Evolutionary conservation across 2,797 vertebrate species (phyloP).

Genomic region (Oreonectes daqikongensis): DNA sequence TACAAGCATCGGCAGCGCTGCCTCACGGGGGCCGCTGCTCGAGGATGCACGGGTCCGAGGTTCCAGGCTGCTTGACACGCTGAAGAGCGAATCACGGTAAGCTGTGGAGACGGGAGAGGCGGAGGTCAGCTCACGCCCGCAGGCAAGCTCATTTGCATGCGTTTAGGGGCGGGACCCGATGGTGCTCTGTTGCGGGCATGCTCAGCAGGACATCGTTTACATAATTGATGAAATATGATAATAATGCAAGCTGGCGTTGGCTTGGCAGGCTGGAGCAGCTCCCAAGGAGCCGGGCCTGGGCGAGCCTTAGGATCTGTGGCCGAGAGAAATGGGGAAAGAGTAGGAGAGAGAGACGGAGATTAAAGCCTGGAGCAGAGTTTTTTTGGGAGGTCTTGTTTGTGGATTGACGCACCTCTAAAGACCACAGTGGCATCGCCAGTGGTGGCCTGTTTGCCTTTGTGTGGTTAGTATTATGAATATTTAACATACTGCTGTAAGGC

Average conservation of each 20-base stretch:
- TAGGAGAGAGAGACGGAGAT: slow-evolving; percentile 15
- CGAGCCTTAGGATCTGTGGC: slow-evolving; percentile 48
- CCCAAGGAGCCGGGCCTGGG: slow-evolving; percentile 53
- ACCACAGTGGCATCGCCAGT: slow-evolving; percentile 46
- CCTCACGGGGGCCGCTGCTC: slow-evolving; percentile 54
- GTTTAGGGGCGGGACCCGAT: slow-evolving; percentile 68
- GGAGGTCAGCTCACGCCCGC: slow-evolving; percentile 73
- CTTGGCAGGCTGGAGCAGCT: slow-evolving; percentile 53
- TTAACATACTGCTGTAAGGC: slow-evolving; percentile 41
- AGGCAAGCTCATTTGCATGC: slow-evolving; percentile 78
- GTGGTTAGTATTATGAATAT: slow-evolving; percentile 51
- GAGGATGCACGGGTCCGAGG: slow-evolving; percentile 47
- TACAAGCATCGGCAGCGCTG: slow-evolving; percentile 40
- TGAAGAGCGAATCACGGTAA: slow-evolving; percentile 52
- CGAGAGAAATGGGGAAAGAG: slow-evolving; percentile 22
- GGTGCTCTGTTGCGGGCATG: slow-evolving; percentile 64
- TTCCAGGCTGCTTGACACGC: slow-evolving; percentile 51
- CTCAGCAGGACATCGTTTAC: slow-evolving; percentile 75
- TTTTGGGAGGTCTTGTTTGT: slow-evolving; percentile 49
- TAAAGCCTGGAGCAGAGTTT: slow-evolving; percentile 47
- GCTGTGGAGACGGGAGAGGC: slow-evolving; percentile 59
- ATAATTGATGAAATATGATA: slow-evolving; percentile 86
- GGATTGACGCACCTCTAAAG: slow-evolving; percentile 52
- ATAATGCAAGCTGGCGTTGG: slow-evolving; percentile 78
- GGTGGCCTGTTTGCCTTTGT: slow-evolving; percentile 45